Percentiles rank a stretch among this genome's conserved stretches.
Conservation (phyloP, 1,140 invertebrate species). For the Tyrophagus putrescentiae region DNA sequence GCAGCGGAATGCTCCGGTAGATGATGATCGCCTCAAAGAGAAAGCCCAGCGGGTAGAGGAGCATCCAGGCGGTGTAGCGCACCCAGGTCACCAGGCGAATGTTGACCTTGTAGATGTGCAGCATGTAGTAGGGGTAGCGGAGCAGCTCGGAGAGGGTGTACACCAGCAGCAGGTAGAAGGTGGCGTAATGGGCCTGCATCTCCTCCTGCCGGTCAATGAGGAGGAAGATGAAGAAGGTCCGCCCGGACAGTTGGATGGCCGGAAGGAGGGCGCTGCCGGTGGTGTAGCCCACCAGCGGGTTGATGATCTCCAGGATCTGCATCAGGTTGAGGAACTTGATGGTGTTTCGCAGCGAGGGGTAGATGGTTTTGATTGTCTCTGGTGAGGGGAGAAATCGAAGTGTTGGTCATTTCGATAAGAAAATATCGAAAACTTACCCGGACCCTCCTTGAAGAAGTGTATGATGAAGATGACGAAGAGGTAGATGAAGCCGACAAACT, state of each 20-base stretch:
- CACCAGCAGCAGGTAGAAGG: constrained; percentile 68
- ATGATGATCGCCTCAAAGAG: constrained; percentile 54
- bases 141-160: constrained; percentile 62
- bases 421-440: constrained; percentile 40
- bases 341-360: constrained; percentile 55
- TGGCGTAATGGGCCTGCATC: constrained; percentile 67
- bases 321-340: constrained; percentile 66
- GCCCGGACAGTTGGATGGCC: constrained; percentile 47
- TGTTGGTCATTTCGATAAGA: constrained; percentile 20
- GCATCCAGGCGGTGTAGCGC: constrained; percentile 80
- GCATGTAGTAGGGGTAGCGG: constrained; percentile 73
- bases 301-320: constrained; percentile 71
- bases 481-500: constrained; percentile 72
- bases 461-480: constrained; percentile 55
- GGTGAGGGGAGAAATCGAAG: constrained; percentile 31
- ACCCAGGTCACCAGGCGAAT: constrained; percentile 71
- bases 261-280: constrained; percentile 47
- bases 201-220: constrained; percentile 67
- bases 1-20: constrained; percentile 57
- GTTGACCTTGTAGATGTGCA: constrained; percentile 55
- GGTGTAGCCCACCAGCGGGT: constrained; percentile 73
- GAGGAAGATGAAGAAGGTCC: constrained; percentile 60
- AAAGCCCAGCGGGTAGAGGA: constrained; percentile 74
- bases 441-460: constrained; percentile 54
- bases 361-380: constrained; percentile 55